Evolutionary conservation across 2,888 invertebrate genomes (phyloP).

Genomic region (Rhagophthalmus giganteus): DNA sequence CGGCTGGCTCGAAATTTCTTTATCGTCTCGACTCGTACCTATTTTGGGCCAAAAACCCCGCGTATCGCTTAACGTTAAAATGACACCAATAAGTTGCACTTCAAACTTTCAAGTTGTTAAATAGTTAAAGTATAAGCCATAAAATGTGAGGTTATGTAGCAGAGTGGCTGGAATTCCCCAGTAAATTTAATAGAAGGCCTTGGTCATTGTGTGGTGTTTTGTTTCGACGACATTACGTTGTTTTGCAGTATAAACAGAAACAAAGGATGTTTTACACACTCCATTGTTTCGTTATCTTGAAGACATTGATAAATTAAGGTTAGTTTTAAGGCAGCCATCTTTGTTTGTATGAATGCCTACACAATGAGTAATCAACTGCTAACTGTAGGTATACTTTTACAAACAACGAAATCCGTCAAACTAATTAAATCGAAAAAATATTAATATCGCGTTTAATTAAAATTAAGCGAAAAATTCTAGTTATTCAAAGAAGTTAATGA

Average conservation of each 20-base stretch:
- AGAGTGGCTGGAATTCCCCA: slow-evolving; percentile 44
- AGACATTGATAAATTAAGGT: slow-evolving; percentile 59
- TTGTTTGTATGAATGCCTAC: slow-evolving; percentile 42
- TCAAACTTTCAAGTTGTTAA: slow-evolving; percentile 22
- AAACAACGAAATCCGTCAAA: background rate
- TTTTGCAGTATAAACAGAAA: slow-evolving; percentile 55
- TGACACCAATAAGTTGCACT: slow-evolving; percentile 2
- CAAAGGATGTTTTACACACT: slow-evolving; percentile 57
- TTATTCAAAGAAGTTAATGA: background rate
- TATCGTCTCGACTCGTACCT: background rate
- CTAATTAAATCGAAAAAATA: background rate
- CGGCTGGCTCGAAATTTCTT: background rate
- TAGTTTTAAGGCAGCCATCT: slow-evolving; percentile 57
- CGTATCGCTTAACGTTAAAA: background rate
- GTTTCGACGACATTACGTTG: slow-evolving; percentile 51
- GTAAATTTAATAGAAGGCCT: slow-evolving; percentile 51
- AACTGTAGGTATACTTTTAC: background rate
- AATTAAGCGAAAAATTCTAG: background rate
- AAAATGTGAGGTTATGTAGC: slow-evolving; percentile 43
- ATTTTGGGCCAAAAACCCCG: background rate
- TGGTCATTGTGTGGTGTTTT: slow-evolving; percentile 54
- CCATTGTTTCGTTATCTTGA: slow-evolving; percentile 58
- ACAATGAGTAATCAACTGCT: slow-evolving; percentile 12
- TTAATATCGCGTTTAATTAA: background rate
- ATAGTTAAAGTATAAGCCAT: slow-evolving; percentile 42